Evolutionary conservation across 2,888 invertebrate species (phyloP).

Genomic region (Prenolepis imparis): DNA sequence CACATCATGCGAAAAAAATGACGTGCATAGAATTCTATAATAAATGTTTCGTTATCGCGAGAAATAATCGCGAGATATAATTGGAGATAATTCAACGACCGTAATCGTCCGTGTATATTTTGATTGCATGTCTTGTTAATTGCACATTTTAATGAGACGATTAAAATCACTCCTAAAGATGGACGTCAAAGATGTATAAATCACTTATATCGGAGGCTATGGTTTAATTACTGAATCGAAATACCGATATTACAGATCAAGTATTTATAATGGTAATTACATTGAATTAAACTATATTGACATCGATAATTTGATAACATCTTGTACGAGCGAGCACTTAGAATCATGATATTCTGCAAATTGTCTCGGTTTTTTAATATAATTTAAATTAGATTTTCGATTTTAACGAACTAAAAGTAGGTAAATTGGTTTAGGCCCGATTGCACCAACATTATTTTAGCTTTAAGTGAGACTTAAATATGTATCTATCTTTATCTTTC

Average conservation of each 20-base stretch:
- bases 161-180: slow-evolving; percentile 25
- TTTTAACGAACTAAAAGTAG: slow-evolving; percentile 51
- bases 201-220: slow-evolving; percentile 77
- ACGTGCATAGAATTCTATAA: background rate
- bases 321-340: slow-evolving; percentile 60
- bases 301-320: slow-evolving; percentile 76
- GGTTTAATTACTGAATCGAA: slow-evolving; percentile 78
- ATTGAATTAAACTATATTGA: slow-evolving; percentile 69
- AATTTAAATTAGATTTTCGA: slow-evolving; percentile 60
- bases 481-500: too few relatives aligned
- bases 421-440: too few relatives aligned
- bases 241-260: slow-evolving; percentile 56
- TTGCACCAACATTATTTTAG: too few relatives aligned
- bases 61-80: background rate
- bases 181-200: slow-evolving; percentile 69
- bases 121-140: slow-evolving; percentile 1
- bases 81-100: background rate
- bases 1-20: background rate
- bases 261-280: slow-evolving; percentile 74
- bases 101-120: background rate
- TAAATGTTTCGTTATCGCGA: background rate
- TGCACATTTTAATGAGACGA: slow-evolving; percentile 6
- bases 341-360: slow-evolving; percentile 61
- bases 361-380: slow-evolving; percentile 43
- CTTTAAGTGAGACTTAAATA: too few relatives aligned